A percentile compares a stretch with the other conserved stretches of the same genome.
Conservation (phyloP, 2,797 vertebrate genomes). For the Dendrocincla fuliginosa region DNA sequence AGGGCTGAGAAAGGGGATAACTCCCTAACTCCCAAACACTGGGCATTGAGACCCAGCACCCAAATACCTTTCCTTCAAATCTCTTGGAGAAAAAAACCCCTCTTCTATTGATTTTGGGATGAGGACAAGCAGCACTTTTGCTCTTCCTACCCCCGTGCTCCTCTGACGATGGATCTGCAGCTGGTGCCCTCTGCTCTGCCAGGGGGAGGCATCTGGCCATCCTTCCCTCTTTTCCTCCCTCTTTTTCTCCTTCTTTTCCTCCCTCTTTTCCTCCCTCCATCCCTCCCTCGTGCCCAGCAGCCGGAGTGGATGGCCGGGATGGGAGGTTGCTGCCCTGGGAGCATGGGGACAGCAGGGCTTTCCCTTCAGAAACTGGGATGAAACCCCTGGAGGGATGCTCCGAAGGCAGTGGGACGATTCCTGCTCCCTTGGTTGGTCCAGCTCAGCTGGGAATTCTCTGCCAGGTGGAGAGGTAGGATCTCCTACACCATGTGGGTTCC, state of each 20-base stretch:
- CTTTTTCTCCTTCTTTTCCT: neutral
- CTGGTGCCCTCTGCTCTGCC: neutral
- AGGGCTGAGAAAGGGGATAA: neutral
- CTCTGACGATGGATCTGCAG: neutral
- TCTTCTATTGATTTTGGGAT: neutral
- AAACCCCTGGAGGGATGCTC: neutral
- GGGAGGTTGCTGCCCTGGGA: neutral
- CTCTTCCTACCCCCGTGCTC: fast-evolving
- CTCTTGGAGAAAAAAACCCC: neutral
- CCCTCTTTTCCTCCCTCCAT: fast-evolving
- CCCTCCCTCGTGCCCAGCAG: fast-evolving
- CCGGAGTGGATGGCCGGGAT: neutral
- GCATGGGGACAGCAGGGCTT: neutral
- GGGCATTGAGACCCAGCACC: too few species aligned
- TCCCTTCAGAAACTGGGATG: neutral
- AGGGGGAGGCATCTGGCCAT: neutral
- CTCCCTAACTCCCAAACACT: fast-evolving
- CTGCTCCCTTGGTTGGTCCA: neutral
- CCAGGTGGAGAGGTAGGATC: too few species aligned
- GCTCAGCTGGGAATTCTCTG: fast-evolving
- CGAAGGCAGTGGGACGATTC: fast-evolving
- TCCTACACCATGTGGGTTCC: neutral
- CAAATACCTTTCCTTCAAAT: neutral
- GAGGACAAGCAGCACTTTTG: neutral
- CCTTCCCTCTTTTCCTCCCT: neutral